Base-by-base conservation (phyloP, 92 coral and sea anemone genomes). In the Zoanthus sansibaricus region DNA sequence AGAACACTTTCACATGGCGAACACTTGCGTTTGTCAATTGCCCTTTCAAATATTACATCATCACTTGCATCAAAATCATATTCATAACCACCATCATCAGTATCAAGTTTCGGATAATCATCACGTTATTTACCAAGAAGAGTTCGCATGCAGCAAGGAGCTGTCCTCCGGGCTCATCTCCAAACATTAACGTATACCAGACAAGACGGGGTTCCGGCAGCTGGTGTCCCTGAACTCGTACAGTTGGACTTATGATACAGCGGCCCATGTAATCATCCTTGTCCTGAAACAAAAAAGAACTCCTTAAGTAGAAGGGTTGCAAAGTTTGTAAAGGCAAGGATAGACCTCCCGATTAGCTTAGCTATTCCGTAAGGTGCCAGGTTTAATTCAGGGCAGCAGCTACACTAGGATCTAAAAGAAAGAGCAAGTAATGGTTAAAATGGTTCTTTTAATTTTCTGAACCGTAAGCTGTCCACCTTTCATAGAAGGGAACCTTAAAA, bases 191-290 rank as follows among this genome's bases (percentile, higher is more conserved):
- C 31, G 93, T 90, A 51, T 92, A 89, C 99, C 99, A 97, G 52
- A 91, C 84, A 49, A 97, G 89, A 18, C 90, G 95, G 20, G 96
- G 91, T 10, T 90, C 94, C 1, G 94, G 94, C 1, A 94, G 91
- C 90, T 95, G 97, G 25, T 91, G 62, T 48, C 99, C 99, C 61
- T 91, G 91, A 85, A 93, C 88, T 66, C 96, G 91, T 33, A 96
- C 92, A 52, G 92, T 78, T n/a, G 99, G 98, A 84, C 88, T 87
- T 70, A 96, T 86, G 82, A 93, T 90, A 13, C 97, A 93, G 79
- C 99, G 99, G 62, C 99, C 99, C 74, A 97, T 98, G 86, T 90
- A 95, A 84, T 97, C 99, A 88, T 97, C 99, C 88, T 97, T 97
- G 37, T 95, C 98, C 99, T 97, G 12, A 18, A 55, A 11, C 25